Percentiles rank a stretch among this genome's conserved stretches.
Conservation (phyloP, 37 sponge, comb jelly and placozoan species). For the Axinella damicornis region DNA sequence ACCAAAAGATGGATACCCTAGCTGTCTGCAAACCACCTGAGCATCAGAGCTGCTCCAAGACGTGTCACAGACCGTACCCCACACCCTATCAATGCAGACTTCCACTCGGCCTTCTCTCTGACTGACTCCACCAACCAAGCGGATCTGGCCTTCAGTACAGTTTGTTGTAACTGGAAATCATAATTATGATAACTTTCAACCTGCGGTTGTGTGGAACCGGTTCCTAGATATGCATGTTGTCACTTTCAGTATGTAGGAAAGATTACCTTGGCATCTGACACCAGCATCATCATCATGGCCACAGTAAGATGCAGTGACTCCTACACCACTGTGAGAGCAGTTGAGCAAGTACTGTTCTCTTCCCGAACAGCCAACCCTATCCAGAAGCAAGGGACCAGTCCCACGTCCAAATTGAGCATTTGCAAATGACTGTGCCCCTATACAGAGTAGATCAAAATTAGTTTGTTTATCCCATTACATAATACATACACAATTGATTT, state of each 20-base stretch:
- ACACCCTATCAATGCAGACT: background rate
- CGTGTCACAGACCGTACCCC: background rate
- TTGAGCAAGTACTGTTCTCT: background rate
- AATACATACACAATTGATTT: no score
- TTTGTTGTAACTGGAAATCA: no score
- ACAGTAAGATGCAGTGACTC: constrained; percentile 47
- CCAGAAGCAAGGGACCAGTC: constrained; percentile 18
- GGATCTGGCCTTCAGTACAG: background rate
- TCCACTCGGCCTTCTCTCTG: background rate
- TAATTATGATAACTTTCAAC: no score
- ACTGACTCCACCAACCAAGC: background rate
- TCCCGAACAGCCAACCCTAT: constrained; percentile 29
- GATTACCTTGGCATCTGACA: background rate
- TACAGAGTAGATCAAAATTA: no score
- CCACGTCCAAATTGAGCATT: constrained; percentile 24
- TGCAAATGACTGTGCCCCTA: no score
- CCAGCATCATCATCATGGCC: constrained; percentile 51
- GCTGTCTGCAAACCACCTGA: background rate
- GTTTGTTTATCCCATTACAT: no score
- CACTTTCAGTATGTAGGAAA: no score
- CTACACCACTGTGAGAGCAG: constrained; percentile 3
- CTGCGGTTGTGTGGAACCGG: no score
- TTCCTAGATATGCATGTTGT: no score
- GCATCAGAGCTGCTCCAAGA: background rate
- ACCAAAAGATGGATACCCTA: background rate